These are phyloP conservation scores for Halcyon senegalensis DNA, from an alignment of 2,113 vertebrate genomes.

Conservation along the genomic window DNA sequence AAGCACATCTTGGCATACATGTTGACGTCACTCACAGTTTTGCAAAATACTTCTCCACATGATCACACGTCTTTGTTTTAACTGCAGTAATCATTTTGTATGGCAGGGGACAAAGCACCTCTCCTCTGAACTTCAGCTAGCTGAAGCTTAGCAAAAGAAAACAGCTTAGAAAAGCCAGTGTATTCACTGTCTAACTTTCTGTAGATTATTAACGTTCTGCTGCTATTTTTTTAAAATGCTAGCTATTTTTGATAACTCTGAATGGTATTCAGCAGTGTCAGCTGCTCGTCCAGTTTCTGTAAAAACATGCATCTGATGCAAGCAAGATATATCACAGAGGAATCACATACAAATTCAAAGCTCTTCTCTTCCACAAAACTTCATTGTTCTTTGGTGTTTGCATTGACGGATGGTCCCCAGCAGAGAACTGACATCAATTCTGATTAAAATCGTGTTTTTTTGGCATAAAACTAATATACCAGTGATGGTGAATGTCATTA, in stretches of 20 bases:
- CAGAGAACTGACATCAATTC: neutral
- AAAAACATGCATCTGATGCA: neutral
- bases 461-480: neutral
- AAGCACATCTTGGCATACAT: accelerated
- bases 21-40: neutral
- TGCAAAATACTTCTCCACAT: neutral
- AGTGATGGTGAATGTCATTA: neutral
- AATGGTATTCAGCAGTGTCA: neutral
- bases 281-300: neutral
- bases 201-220: neutral
- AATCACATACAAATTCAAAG: neutral
- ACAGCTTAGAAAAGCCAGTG: neutral
- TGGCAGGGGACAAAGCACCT: neutral
- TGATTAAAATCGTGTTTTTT: neutral
- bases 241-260: accelerated
- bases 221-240: neutral
- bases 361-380: neutral
- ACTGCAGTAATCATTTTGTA: neutral
- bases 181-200: neutral
- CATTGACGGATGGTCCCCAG: neutral
- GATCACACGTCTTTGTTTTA: neutral
- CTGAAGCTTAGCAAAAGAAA: neutral
- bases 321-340: neutral
- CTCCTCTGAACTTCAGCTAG: neutral
- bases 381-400: neutral